A percentile compares a stretch with the other conserved stretches of the same genome.
These are phyloP conservation scores for Drosophila barbarae DNA, from an alignment of 2,888 invertebrate genomes.

Conservation along the genomic window DNA sequence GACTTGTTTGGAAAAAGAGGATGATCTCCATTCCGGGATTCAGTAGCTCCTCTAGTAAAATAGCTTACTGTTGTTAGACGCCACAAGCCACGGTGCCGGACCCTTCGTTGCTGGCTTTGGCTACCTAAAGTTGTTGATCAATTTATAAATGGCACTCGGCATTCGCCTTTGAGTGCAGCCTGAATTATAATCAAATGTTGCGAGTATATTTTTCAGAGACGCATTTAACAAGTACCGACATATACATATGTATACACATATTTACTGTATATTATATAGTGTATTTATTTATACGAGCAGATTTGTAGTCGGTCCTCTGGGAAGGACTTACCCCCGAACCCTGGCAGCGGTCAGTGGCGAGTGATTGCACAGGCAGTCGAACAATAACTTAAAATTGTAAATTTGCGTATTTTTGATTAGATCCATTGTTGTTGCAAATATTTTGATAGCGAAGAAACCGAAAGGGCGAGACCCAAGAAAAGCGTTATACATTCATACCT, in stretches of 20 bases:
- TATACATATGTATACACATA: slow-evolving; percentile 47
- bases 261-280: slow-evolving; percentile 42
- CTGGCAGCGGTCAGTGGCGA: slow-evolving; percentile 37
- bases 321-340: slow-evolving; percentile 20
- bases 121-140: slow-evolving; percentile 52
- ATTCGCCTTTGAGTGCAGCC: slow-evolving; percentile 32
- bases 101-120: slow-evolving; percentile 41
- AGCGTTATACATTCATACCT: slow-evolving; percentile 47
- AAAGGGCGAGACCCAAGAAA: slow-evolving; percentile 13
- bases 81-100: slow-evolving; percentile 14
- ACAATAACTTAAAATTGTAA: slow-evolving; percentile 53
- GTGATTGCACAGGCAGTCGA: slow-evolving; percentile 43
- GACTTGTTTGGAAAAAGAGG: slow-evolving; percentile 8
- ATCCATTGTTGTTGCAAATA: slow-evolving; percentile 61
- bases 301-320: slow-evolving; percentile 55
- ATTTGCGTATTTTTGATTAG: slow-evolving; percentile 61
- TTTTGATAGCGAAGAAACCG: slow-evolving; percentile 53
- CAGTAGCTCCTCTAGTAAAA: slow-evolving; percentile 22
- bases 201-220: slow-evolving; percentile 71
- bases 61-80: slow-evolving; percentile 36
- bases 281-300: slow-evolving; percentile 50
- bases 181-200: slow-evolving; percentile 47
- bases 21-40: slow-evolving; percentile 16
- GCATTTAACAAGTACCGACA: slow-evolving; percentile 64
- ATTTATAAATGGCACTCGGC: slow-evolving; percentile 37